Base-by-base conservation (phyloP, 2,797 vertebrate species). In the Oceanodroma leucorhoa region DNA sequence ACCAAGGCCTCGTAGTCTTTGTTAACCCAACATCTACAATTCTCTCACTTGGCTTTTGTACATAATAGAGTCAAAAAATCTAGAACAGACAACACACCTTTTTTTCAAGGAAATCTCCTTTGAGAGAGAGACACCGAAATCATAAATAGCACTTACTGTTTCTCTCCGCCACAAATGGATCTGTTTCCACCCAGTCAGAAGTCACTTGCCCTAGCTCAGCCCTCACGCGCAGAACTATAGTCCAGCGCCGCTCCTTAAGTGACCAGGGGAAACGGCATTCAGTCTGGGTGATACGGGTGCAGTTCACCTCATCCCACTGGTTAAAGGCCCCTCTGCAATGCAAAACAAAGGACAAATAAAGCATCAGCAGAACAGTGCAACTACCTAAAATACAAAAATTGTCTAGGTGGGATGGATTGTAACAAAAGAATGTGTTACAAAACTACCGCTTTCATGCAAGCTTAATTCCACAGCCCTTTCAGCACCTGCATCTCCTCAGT, bases 111-210 rank as follows among this genome's bases (percentile, higher is more conserved):
- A 61, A 87, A 57, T 11, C 27, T 57, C 51, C 38, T 9, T 24
- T 11, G 8, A 19, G 11, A 41, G 40, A 38, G 36, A 30, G 14
- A 50, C 17, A 40, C 23, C 50, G 29, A 41, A 22, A 69, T 21
- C 7, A 60, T 13, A 36, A 69, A 8, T 9, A 61, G 34, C 69
- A 88, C 97, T 91, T 92, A 98, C 98, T 97, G 41, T 98, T 38
- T 2, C 5, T 36, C 48, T 78, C 82, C 18, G 94, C 94, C 55
- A 91, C 69, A 75, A 98, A 98, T 21, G 62, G 66, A 11, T 53
- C 32, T 1, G 57, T 30, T 10, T 16, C 10, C 3, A 45, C 94
- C 98, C 98, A 98, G 36, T 66, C 17, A 19, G 98, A 98, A 30
- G 45, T 10, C 2, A 13, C 54, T 0, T 29, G 16, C 4, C 90